Evolutionary conservation across 2,888 invertebrate species (phyloP).

Genomic region (Archips crataeganus): DNA sequence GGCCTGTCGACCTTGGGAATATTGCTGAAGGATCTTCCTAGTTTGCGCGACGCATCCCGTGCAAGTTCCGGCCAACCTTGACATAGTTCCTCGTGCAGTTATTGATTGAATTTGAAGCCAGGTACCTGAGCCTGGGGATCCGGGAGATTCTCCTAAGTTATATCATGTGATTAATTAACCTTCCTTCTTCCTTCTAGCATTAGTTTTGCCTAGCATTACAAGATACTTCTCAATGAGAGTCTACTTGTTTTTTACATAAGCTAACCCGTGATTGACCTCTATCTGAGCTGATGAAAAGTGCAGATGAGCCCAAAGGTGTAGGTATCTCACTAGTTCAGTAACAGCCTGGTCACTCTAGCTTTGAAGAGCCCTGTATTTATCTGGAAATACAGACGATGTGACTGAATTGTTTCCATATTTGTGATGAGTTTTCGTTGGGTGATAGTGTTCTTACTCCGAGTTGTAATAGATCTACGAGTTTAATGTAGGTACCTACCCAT

Average conservation of each 20-base stretch:
- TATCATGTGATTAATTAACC: not conserved
- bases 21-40: slow-evolving; percentile 10
- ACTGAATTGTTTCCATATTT: no score
- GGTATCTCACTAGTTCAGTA: no score
- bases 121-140: not conserved
- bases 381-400: no score
- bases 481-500: not conserved
- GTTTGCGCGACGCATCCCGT: slow-evolving; percentile 6
- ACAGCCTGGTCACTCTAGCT: no score
- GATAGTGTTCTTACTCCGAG: no score
- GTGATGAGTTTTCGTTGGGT: no score
- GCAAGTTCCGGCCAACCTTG: not conserved
- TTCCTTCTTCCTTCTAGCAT: not conserved
- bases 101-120: not conserved
- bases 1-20: slow-evolving; percentile 61
- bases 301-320: no score
- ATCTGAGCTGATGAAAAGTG: no score
- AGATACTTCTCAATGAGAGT: not conserved
- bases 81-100: not conserved
- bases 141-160: not conserved
- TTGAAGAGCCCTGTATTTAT: no score
- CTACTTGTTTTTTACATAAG: not conserved
- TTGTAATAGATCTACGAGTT: no score
- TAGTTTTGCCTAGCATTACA: not conserved
- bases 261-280: no score